These are phyloP conservation scores for Aurelia sp. DNA, from an alignment of 30 jellyfish, hydroid and myxozoan genomes.

Conservation along the genomic window DNA sequence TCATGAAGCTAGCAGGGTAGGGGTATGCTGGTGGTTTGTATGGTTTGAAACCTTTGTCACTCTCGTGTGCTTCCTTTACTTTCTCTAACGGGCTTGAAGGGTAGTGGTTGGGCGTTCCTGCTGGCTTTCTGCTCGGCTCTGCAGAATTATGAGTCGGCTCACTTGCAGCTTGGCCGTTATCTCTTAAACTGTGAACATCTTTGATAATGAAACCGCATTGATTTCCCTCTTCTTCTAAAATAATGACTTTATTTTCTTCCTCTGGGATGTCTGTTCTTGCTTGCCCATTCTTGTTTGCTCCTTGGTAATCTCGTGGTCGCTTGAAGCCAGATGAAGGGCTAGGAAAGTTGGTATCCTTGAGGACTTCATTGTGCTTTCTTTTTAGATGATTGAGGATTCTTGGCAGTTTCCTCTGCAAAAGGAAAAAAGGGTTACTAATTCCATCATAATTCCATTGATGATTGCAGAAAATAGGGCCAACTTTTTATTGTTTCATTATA, in stretches of 20 bases:
- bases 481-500: too few species aligned
- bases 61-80: constrained; percentile 12
- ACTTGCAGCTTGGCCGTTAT: constrained; percentile 26
- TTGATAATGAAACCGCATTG: constrained; percentile 56
- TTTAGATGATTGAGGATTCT: constrained; percentile 53
- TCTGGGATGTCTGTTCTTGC: constrained; percentile 10
- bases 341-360: constrained; percentile 15
- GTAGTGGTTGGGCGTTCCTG: constrained; percentile 4
- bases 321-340: constrained; percentile 43
- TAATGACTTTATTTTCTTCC: constrained; percentile 49
- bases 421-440: not conserved
- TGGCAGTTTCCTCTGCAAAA: constrained; percentile 62
- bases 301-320: constrained; percentile 40
- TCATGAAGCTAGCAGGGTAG: constrained; percentile 25
- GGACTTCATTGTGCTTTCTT: constrained; percentile 59
- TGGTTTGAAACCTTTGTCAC: constrained; percentile 56
- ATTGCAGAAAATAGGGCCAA: too few species aligned
- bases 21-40: constrained; percentile 46
- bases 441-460: too few species aligned
- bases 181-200: constrained; percentile 74
- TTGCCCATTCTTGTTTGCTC: not conserved
- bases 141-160: constrained; percentile 17
- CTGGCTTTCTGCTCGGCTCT: constrained; percentile 21
- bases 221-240: constrained; percentile 47
- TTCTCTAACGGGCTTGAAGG: constrained; percentile 8